Evolutionary conservation across 2,113 vertebrate genomes (phyloP).

Genomic region (Blennius ocellaris): DNA sequence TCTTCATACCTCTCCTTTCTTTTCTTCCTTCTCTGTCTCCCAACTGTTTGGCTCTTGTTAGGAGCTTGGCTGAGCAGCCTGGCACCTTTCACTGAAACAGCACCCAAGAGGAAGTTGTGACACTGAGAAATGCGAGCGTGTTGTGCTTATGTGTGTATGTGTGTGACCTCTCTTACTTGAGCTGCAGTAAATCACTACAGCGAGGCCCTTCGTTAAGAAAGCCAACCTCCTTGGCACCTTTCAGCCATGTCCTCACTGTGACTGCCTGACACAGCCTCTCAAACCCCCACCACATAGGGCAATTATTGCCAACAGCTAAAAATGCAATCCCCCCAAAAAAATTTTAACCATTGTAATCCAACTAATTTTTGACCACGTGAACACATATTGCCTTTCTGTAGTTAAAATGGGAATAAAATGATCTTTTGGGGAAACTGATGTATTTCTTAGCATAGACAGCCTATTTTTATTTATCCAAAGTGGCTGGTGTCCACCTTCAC

Average conservation of each 20-base stretch:
- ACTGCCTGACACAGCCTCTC: slow-evolving; percentile 42
- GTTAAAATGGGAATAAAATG: neutral
- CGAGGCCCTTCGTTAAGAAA: slow-evolving; percentile 61
- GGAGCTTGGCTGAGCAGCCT: slow-evolving; percentile 72
- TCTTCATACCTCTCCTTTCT: slow-evolving; percentile 42
- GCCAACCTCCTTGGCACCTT: slow-evolving; percentile 53
- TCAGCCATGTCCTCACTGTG: slow-evolving; percentile 53
- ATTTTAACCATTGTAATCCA: neutral
- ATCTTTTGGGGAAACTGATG: slow-evolving; percentile 4
- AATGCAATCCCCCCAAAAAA: slow-evolving; percentile 28
- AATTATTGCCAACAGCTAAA: slow-evolving; percentile 36
- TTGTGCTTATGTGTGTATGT: slow-evolving; percentile 26
- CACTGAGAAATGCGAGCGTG: slow-evolving; percentile 39
- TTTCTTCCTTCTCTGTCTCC: slow-evolving; percentile 51
- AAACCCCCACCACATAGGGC: slow-evolving; percentile 24
- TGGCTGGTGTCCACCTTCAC: slow-evolving; percentile 5
- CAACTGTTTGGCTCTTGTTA: slow-evolving; percentile 80
- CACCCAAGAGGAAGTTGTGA: slow-evolving; percentile 72
- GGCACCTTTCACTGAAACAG: slow-evolving; percentile 79
- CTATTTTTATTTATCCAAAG: slow-evolving; percentile 1
- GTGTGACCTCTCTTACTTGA: slow-evolving; percentile 59
- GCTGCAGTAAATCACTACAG: slow-evolving; percentile 75
- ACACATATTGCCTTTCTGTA: neutral
- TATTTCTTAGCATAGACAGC: slow-evolving; percentile 6
- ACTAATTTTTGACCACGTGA: slow-evolving; percentile 2